Evolutionary conservation across 1,140 invertebrate genomes (phyloP).

Genomic region (Bactericera cockerelli): DNA sequence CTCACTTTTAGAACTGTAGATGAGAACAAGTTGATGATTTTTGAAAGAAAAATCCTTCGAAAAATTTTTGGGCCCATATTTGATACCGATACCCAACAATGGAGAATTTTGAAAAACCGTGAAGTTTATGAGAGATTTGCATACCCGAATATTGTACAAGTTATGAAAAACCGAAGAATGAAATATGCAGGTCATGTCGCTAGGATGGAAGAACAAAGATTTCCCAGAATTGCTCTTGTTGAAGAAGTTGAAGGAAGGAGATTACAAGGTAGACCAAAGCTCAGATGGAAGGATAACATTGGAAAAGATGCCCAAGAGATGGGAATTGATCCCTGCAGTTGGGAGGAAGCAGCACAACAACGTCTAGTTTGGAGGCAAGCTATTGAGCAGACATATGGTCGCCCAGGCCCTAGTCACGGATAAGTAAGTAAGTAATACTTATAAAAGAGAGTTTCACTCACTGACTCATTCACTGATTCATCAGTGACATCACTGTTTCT

Average conservation of each 20-base stretch:
- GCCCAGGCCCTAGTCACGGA: neutral
- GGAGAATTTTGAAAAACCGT: constrained; percentile 1
- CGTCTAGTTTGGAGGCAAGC: neutral
- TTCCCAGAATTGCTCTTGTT: neutral
- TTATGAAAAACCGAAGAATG: constrained; percentile 9
- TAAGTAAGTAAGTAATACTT: neutral
- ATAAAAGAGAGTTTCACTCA: too few species aligned
- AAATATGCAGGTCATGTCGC: constrained; percentile 9
- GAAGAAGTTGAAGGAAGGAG: neutral
- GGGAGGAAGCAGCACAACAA: neutral
- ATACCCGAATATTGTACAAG: constrained; percentile 9
- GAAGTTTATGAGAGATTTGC: constrained; percentile 2
- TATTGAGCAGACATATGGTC: neutral
- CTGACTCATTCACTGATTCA: too few species aligned
- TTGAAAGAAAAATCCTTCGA: constrained; percentile 8
- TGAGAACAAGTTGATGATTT: neutral
- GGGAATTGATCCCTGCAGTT: neutral
- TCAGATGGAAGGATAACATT: constrained; percentile 7
- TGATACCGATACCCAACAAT: neutral
- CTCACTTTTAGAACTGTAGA: neutral
- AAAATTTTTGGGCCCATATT: constrained; percentile 4
- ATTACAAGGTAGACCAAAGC: constrained; percentile 5
- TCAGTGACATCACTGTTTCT: too few species aligned
- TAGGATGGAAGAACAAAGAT: neutral
- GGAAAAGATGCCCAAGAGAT: constrained; percentile 7